Conservation (phyloP, 2,113 vertebrate genomes). For the Oryzias celebensis region DNA sequence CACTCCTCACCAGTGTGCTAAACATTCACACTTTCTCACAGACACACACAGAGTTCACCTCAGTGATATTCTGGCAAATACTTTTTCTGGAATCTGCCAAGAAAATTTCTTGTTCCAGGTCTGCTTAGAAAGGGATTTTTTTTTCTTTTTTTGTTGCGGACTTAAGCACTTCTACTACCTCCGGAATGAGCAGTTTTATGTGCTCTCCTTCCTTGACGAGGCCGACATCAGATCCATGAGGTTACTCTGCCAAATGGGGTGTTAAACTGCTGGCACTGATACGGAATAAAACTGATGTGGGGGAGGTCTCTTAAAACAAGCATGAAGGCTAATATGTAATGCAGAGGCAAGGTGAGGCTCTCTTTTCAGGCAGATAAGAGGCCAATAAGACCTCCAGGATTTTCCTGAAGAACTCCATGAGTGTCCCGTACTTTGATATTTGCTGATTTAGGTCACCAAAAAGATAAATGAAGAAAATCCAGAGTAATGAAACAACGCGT, state of each 20-base stretch:
- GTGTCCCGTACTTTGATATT: background rate
- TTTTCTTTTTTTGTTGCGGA: no score
- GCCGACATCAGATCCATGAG: background rate
- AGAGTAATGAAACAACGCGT: conserved; percentile 8
- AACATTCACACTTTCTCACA: no score
- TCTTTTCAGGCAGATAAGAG: background rate
- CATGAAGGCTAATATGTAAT: no score
- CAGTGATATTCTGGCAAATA: no score
- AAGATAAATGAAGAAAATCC: conserved; percentile 4
- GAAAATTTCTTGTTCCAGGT: no score
- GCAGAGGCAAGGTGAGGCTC: background rate
- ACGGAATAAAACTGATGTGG: background rate
- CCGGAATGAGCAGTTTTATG: no score
- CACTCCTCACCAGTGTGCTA: no score
- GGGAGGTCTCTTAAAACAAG: background rate
- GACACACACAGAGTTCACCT: no score
- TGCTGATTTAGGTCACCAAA: conserved; percentile 18
- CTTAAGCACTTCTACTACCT: no score
- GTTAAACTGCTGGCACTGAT: background rate
- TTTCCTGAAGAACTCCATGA: background rate
- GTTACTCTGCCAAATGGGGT: background rate
- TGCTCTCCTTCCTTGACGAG: background rate
- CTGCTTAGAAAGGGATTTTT: no score
- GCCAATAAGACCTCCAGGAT: background rate
- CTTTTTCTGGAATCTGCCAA: no score